Conservation (phyloP, 2,888 invertebrate species). For the Dynastes grantii region DNA sequence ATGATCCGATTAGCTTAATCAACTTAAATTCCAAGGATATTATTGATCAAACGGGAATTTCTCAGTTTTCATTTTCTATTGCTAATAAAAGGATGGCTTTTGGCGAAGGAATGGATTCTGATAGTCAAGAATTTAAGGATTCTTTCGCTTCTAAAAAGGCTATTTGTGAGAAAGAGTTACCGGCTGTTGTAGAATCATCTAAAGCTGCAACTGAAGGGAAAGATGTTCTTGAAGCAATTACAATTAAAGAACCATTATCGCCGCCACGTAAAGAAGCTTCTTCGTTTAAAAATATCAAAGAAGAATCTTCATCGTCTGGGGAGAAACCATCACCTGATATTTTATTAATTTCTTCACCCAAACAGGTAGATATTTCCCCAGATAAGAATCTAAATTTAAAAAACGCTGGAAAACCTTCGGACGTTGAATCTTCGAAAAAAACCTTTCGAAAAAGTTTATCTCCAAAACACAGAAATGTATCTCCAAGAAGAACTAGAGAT, state of each 20-base stretch:
- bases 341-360: constrained; percentile 28
- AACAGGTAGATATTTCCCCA: constrained; percentile 14
- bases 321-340: not conserved
- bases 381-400: constrained; percentile 37
- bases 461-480: constrained; percentile 46
- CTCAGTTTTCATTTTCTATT: constrained; percentile 58
- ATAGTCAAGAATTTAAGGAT: constrained; percentile 58
- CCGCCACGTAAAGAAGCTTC: not conserved
- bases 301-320: not conserved
- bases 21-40: not conserved
- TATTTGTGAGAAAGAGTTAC: constrained; percentile 8
- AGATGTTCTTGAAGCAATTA: not conserved
- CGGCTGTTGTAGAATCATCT: constrained; percentile 7
- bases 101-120: constrained; percentile 57
- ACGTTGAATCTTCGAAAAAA: constrained; percentile 48
- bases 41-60: not conserved
- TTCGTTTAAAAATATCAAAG: constrained; percentile 10
- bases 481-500: constrained; percentile 22
- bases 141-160: constrained; percentile 55
- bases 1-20: not conserved
- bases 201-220: not conserved
- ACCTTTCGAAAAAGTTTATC: constrained; percentile 43
- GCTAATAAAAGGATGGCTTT: constrained; percentile 59
- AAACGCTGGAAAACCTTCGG: constrained; percentile 56
- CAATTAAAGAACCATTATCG: not conserved